Evolutionary conservation across 2,113 vertebrate genomes (phyloP).

Genomic region (Saccopteryx leptura): DNA sequence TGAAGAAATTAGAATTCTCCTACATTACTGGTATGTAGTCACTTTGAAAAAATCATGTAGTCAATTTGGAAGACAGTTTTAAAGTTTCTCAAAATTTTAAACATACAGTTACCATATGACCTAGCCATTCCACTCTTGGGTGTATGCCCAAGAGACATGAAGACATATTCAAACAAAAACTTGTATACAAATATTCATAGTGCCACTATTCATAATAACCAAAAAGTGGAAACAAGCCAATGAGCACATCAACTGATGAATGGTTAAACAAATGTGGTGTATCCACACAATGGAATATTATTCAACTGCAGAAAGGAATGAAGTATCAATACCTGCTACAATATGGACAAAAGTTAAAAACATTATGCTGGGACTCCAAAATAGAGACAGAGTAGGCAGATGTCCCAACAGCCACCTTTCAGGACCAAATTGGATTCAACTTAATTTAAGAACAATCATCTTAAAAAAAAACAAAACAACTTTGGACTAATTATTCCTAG

Average conservation of each 20-base stretch:
- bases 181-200: not conserved
- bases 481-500: too few relatives aligned
- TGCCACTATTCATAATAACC: not conserved
- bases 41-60: not conserved
- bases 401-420: too few relatives aligned
- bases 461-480: too few relatives aligned
- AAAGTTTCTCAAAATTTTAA: constrained; percentile 1
- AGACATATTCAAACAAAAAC: constrained; percentile 2
- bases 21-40: not conserved
- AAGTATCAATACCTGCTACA: not conserved
- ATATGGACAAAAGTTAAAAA: not conserved
- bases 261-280: not conserved
- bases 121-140: not conserved
- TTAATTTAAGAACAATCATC: too few relatives aligned
- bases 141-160: not conserved
- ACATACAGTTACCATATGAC: not conserved
- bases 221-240: not conserved
- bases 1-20: not conserved
- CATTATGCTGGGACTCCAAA: not conserved
- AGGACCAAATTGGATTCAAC: too few relatives aligned
- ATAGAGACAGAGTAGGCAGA: too few relatives aligned
- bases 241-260: not conserved
- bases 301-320: not conserved
- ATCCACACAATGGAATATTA: not conserved
- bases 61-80: constrained; percentile 6